A percentile compares a stretch with the other conserved stretches of the same genome.
Conservation (phyloP, 2,888 invertebrate genomes). For the Adineta ricciae region DNA sequence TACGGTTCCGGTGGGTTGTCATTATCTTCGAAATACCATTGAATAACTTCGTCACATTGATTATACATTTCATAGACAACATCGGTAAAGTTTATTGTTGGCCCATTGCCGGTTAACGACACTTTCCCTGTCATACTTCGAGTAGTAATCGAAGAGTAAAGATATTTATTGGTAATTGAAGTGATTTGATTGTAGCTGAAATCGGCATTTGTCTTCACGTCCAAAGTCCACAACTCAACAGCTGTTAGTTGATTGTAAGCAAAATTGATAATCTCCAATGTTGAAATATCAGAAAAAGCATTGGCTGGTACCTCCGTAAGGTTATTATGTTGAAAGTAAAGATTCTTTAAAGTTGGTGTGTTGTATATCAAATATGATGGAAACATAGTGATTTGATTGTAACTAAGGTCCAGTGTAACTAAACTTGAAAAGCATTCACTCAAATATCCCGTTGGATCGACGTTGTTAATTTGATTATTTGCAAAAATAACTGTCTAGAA, state of each 20-base stretch:
- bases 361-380: background rate
- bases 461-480: background rate
- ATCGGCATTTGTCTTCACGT: background rate
- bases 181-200: background rate
- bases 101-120: background rate
- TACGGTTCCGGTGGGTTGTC: background rate
- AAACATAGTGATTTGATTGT: background rate
- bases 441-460: background rate
- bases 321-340: background rate
- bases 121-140: background rate
- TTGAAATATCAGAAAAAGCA: background rate
- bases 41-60: background rate
- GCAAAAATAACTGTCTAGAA: background rate
- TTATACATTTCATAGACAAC: constrained; percentile 21
- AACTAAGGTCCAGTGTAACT: background rate
- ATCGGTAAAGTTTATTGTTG: background rate
- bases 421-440: background rate
- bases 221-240: background rate
- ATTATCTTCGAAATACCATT: no score
- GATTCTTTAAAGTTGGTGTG: background rate
- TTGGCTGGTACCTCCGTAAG: background rate
- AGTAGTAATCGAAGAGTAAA: background rate
- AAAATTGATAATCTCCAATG: background rate
- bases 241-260: background rate
- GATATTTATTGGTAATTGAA: background rate